A percentile compares a stretch with the other conserved stretches of the same genome.
These are phyloP conservation scores for Otolemur garnettii DNA, from an alignment of 2,113 vertebrate genomes.

Conservation along the genomic window DNA sequence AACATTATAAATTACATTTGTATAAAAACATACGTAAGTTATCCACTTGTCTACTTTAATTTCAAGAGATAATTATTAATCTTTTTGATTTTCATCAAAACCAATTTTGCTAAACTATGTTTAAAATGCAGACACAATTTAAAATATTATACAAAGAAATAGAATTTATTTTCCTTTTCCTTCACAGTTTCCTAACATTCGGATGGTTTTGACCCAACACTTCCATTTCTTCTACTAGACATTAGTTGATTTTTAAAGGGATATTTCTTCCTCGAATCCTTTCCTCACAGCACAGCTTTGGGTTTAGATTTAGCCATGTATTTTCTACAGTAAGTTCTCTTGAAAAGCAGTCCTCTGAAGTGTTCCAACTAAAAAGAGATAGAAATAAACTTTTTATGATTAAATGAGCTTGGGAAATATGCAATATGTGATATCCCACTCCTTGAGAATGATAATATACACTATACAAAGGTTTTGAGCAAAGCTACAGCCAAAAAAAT, in stretches of 20 bases:
- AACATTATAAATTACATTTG: background rate
- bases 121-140: background rate
- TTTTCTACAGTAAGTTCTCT: background rate
- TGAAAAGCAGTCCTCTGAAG: background rate
- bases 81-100: background rate
- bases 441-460: background rate
- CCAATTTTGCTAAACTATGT: background rate
- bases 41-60: background rate
- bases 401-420: background rate
- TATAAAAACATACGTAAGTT: background rate
- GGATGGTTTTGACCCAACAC: background rate
- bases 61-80: background rate
- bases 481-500: background rate
- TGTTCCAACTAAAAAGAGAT: background rate
- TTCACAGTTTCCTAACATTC: background rate
- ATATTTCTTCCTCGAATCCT: background rate
- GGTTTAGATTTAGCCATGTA: background rate
- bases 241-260: background rate
- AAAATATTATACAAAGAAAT: background rate
- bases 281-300: background rate
- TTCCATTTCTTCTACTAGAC: background rate
- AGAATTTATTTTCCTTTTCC: background rate
- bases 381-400: background rate
- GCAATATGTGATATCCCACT: background rate
- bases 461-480: background rate